phyloP scores from a whole-genome alignment of 1,140 invertebrate genomes.

The Chymomyza costata region DNA sequence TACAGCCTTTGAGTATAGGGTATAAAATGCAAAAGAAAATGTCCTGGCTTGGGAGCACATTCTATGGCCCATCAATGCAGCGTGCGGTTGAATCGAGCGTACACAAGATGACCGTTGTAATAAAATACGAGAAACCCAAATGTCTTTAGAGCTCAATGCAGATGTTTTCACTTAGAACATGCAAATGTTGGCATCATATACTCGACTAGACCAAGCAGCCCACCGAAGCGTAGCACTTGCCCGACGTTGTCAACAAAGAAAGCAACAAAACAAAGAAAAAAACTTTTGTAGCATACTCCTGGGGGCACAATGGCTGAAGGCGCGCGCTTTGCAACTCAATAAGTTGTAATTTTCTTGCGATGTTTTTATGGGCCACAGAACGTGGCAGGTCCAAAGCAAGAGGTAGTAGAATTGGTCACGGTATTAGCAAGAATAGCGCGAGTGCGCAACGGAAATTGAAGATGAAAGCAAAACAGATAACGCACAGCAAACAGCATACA shows the following conservation, averaged over 20 bases:
- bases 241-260: no score
- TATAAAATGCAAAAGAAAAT: no score
- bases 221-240: neutral
- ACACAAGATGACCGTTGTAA: constrained; percentile 54
- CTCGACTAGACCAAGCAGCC: constrained; percentile 14
- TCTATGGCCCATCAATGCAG: no score
- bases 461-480: constrained; percentile 62
- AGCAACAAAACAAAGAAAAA: neutral
- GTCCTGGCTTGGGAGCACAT: no score
- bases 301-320: constrained; percentile 28
- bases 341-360: constrained; percentile 67
- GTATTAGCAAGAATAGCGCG: constrained; percentile 33
- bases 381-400: no score
- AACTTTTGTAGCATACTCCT: constrained; percentile 27
- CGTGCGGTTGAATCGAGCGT: constrained; percentile 27
- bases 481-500: constrained; percentile 37
- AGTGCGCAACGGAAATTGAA: constrained; percentile 65
- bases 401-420: no score
- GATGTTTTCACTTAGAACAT: constrained; percentile 44
- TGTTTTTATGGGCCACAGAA: constrained; percentile 49
- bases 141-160: constrained; percentile 44
- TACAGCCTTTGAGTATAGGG: no score
- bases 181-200: constrained; percentile 37
- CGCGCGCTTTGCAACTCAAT: constrained; percentile 63
- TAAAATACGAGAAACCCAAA: constrained; percentile 33